These are phyloP conservation scores for Phenganax subtilis DNA, from an alignment of 92 coral and sea anemone genomes.

Conservation along the genomic window DNA sequence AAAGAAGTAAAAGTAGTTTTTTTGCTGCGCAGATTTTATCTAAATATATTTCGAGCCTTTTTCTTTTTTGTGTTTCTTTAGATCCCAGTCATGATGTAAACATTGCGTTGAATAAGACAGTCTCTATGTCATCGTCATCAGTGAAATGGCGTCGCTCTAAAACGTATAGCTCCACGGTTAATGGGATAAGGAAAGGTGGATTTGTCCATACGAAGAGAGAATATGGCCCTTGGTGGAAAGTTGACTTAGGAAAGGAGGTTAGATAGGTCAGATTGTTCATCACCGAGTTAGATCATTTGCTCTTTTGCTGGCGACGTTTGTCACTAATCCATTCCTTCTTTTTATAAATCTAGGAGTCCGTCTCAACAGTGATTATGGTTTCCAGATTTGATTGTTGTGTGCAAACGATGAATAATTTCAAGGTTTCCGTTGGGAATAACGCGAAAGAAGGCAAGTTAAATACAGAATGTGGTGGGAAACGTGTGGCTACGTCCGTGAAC, in stretches of 20 bases:
- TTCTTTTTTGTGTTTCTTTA: not conserved
- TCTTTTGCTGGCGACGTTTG: not conserved
- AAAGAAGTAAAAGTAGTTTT: too few species aligned
- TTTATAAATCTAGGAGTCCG: conserved; percentile 2
- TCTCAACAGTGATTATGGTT: conserved; percentile 11
- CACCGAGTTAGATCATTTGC: too few species aligned
- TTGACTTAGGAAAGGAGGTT: conserved; percentile 19
- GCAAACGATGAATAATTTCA: not conserved
- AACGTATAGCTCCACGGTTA: not conserved
- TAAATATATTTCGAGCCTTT: too few species aligned
- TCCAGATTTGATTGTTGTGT: conserved; percentile 7
- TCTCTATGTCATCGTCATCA: not conserved
- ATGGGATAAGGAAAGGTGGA: not conserved
- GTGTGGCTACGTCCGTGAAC: not conserved
- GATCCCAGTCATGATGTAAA: conserved; percentile 18
- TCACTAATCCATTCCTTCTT: too few species aligned
- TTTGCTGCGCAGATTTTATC: too few species aligned
- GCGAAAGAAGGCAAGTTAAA: not conserved
- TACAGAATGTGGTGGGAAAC: conserved; percentile 16
- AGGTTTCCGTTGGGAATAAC: conserved; percentile 14
- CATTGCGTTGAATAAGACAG: conserved; percentile 15
- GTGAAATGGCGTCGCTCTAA: not conserved
- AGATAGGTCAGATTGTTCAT: too few species aligned
- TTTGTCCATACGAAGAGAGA: not conserved
- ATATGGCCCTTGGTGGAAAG: conserved; percentile 5